Percentiles rank a stretch among this genome's conserved stretches.
Evolutionary conservation across 2,113 vertebrate genomes (phyloP).

Genomic region (Bolborhynchus lineola): DNA sequence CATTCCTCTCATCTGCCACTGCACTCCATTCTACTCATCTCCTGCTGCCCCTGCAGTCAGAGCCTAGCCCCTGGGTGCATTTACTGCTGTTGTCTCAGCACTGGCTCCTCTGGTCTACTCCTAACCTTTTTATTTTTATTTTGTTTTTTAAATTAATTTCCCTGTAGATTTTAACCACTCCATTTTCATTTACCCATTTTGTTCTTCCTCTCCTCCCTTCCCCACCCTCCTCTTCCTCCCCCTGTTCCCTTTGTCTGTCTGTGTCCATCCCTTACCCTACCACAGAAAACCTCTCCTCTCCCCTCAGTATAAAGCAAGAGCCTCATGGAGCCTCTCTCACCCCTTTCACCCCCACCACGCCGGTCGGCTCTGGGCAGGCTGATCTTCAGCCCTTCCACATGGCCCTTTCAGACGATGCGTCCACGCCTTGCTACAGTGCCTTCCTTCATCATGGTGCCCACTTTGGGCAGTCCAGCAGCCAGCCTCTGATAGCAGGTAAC

Average conservation of each 20-base stretch:
- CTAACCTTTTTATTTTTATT: constrained; percentile 66
- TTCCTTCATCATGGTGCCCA: constrained; percentile 80
- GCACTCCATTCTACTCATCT: constrained; percentile 17
- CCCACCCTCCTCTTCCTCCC: constrained; percentile 64
- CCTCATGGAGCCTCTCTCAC: constrained; percentile 90
- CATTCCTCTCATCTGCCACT: constrained; percentile 5
- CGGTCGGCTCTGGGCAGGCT: constrained; percentile 84
- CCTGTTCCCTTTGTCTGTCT: constrained; percentile 66
- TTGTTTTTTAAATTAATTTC: constrained; percentile 68
- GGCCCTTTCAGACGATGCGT: constrained; percentile 86
- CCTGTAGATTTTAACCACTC: constrained; percentile 72
- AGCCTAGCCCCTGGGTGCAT: constrained; percentile 43
- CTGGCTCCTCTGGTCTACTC: constrained; percentile 52
- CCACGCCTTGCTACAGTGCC: constrained; percentile 84
- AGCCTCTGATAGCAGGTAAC: constrained; percentile 88
- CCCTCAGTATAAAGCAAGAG: constrained; percentile 88
- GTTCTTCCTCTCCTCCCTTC: constrained; percentile 71
- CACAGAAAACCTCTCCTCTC: constrained; percentile 87
- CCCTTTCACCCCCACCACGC: constrained; percentile 87
- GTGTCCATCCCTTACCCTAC: constrained; percentile 68
- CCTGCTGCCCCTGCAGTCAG: constrained; percentile 18
- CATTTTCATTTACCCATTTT: constrained; percentile 76
- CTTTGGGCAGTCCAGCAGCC: constrained; percentile 88
- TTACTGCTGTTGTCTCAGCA: constrained; percentile 50
- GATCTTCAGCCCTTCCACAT: constrained; percentile 87